Percentiles rank a stretch among this genome's conserved stretches.
phyloP scores from a whole-genome alignment of 2,888 invertebrate genomes.

The Euspilapteryx auroguttella region DNA sequence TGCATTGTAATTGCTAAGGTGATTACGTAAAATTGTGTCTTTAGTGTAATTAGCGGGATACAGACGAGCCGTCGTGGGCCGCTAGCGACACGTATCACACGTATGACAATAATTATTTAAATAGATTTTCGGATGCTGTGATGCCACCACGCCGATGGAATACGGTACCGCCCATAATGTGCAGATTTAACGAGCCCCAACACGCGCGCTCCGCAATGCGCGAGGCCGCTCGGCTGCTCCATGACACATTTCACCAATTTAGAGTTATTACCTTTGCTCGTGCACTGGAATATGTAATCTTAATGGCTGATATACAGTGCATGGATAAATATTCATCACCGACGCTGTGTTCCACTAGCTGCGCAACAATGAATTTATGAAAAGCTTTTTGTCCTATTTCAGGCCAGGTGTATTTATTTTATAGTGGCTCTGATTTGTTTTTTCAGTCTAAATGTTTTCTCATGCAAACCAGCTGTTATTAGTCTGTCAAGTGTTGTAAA shows the following conservation, averaged over 20 bases:
- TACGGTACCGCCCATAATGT: conserved; percentile 16
- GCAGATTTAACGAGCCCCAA: conserved; percentile 15
- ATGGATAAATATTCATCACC: too few species aligned
- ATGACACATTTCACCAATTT: conserved; percentile 11
- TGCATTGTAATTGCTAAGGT: too few species aligned
- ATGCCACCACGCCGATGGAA: conserved; percentile 18
- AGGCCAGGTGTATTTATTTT: too few species aligned
- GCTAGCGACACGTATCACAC: too few species aligned
- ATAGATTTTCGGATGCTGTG: conserved; percentile 20
- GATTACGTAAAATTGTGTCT: too few species aligned
- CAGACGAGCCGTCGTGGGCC: conserved; percentile 6
- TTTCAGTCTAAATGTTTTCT: too few species aligned
- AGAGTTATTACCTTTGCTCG: conserved; percentile 10
- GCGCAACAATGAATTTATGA: too few species aligned
- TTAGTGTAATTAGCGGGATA: conserved; percentile 20
- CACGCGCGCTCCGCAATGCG: conserved; percentile 8
- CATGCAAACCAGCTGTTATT: too few species aligned
- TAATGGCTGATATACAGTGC: conserved; percentile 1
- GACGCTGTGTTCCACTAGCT: too few species aligned
- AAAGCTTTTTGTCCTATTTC: too few species aligned
- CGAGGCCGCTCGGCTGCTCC: conserved; percentile 6
- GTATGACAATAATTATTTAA: conserved; percentile 35
- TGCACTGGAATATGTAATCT: conserved; percentile 4
- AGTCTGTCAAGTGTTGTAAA: too few species aligned
- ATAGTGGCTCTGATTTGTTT: too few species aligned